Evolutionary conservation across 2,888 invertebrate species (phyloP).

Genomic region (Julus scanicus): DNA sequence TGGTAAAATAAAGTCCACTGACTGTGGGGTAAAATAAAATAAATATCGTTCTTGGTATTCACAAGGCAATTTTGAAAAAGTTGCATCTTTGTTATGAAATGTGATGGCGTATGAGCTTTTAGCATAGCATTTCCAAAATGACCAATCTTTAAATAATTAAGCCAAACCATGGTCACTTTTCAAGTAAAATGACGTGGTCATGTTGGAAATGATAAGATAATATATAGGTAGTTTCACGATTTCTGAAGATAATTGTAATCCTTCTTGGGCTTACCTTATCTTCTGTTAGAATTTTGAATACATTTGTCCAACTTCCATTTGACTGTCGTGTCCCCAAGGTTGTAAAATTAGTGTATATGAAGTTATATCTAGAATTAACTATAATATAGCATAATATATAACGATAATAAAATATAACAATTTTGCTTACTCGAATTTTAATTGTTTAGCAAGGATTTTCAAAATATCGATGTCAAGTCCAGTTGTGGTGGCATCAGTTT

Average conservation of each 20-base stretch:
- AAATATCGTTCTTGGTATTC: neutral
- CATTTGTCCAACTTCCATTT: neutral
- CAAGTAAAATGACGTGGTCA: too few species aligned
- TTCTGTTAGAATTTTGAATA: neutral
- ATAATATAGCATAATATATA: neutral
- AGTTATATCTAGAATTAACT: neutral
- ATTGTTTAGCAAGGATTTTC: neutral
- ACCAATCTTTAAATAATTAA: too few species aligned
- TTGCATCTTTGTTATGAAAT: neutral
- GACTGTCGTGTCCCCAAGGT: neutral
- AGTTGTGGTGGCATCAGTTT: neutral
- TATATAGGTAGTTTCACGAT: neutral
- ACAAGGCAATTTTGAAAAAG: neutral
- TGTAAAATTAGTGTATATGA: neutral
- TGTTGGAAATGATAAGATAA: too few species aligned
- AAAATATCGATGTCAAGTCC: conserved; percentile 27
- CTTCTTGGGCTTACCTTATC: neutral
- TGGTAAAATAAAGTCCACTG: neutral
- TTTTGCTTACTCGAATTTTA: conserved; percentile 23
- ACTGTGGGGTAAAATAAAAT: neutral
- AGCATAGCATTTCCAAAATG: too few species aligned
- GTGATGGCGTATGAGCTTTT: too few species aligned
- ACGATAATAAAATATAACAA: neutral
- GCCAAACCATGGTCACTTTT: too few species aligned
- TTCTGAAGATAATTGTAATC: neutral